Conservation (phyloP, 2,888 invertebrate genomes). For the Cheilosia vernalis region DNA sequence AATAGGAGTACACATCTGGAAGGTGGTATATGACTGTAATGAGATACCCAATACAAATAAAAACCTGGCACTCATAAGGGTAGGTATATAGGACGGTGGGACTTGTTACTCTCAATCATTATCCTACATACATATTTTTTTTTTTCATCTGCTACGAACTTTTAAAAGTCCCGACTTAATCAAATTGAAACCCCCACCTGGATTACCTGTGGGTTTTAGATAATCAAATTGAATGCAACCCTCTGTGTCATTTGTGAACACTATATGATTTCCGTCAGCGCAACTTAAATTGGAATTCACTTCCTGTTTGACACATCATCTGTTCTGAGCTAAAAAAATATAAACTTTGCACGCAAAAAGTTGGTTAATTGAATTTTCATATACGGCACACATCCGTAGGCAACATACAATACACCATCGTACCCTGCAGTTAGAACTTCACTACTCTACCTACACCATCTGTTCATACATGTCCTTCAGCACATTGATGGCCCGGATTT, state of each 20-base stretch:
- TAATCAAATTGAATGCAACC: neutral
- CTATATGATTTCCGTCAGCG: constrained; percentile 1
- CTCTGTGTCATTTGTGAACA: neutral
- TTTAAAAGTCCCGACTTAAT: too few species aligned
- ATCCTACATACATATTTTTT: too few species aligned
- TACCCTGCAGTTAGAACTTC: neutral
- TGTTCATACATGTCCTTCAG: neutral
- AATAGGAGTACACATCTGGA: too few species aligned
- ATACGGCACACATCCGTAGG: constrained; percentile 9
- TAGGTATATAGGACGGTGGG: too few species aligned
- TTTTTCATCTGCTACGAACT: too few species aligned
- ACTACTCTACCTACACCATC: neutral
- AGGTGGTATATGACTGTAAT: too few species aligned
- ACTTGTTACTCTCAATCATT: too few species aligned
- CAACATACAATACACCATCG: neutral
- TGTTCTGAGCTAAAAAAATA: neutral
- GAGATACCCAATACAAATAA: too few species aligned
- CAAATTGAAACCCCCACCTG: too few species aligned
- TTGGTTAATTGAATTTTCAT: constrained; percentile 30
- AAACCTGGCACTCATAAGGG: too few species aligned
- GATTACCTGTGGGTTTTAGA: too few species aligned
- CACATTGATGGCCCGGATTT: constrained; percentile 38
- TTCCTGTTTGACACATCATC: constrained; percentile 12
- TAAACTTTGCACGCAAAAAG: constrained; percentile 13
- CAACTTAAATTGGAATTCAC: constrained; percentile 10